Evolutionary conservation across 2,113 vertebrate genomes (phyloP), one percentile per base, ranked within the genome.

Genomic region (Numenius arquata): DNA sequence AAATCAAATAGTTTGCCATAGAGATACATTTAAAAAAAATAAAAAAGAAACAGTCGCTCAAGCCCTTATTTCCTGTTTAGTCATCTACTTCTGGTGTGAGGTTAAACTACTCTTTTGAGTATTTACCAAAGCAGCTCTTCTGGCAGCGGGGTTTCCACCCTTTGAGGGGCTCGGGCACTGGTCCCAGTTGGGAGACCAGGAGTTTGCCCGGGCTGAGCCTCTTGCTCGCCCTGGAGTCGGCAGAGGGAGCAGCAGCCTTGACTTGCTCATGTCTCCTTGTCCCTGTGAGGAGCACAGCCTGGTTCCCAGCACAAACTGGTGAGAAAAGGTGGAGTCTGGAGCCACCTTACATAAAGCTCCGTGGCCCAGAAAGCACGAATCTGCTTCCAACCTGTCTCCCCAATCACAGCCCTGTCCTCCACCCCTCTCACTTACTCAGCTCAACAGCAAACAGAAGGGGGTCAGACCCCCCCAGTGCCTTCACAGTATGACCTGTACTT

Each of bases 211-310:
- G 19, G 22, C 45, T n/a, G 52, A 61, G 25, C 27, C 14, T 59
- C 47, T 41, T 1, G 8, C 55, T 70, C 45, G 2, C 34, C 7
- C 43, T 8, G 0, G 88, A 52, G 87, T 85, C 85, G 0, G 90
- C 92, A 95, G 81, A 90, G 70, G 78, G 92, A 96, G 96, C 78
- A 96, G 87, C 89, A 94, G 62, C 87, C 85, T 59, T 32, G 52
- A 5, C 84, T 94, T 38, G 34, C 56, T 82, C 52, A 7, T 2
- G 3, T 32, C 87, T 40, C 53, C 88, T 9, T 36, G 50, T 41
- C 38, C 50, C 61, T 77, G 20, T 4, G 5, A 73, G 90, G 11
- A 73, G 15, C 58, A 45, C 16, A 32, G 41, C 63, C 30, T 11
- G 41, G 4, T 20, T 80, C 62, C 71, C 67, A 82, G 78, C 52